phyloP scores from a whole-genome alignment of 2,113 vertebrate genomes.

The Cheilinus undulatus region DNA sequence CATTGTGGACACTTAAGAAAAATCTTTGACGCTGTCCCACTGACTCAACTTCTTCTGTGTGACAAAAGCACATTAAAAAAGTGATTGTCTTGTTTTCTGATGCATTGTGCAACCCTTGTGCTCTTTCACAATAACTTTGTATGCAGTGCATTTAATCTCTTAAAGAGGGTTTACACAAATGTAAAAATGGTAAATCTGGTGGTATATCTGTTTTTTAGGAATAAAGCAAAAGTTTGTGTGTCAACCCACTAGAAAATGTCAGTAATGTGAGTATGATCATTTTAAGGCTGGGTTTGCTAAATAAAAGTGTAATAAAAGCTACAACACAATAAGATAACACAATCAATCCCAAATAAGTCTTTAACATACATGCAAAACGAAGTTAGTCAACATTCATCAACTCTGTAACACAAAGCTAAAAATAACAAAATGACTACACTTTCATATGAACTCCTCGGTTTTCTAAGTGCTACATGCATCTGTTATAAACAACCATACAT shows the following conservation, averaged over 20 bases:
- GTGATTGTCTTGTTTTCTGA: conserved; percentile 21
- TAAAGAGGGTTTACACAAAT: too few relatives aligned
- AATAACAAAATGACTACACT: conserved; percentile 15
- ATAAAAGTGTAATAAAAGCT: conserved; percentile 6
- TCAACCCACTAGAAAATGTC: background rate
- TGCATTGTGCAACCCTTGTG: conserved; percentile 2
- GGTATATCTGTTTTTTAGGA: background rate
- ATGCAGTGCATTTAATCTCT: conserved; percentile 1
- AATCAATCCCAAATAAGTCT: conserved; percentile 12
- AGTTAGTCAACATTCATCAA: conserved; percentile 11
- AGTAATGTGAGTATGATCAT: conserved; percentile 2
- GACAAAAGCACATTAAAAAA: background rate
- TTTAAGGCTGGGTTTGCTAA: conserved; percentile 64
- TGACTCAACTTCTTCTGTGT: background rate
- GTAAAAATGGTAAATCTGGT: conserved; percentile 8
- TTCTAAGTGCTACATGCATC: conserved; percentile 11
- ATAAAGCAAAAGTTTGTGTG: background rate
- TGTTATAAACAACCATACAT: conserved; percentile 24
- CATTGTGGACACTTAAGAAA: background rate
- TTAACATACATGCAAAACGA: conserved; percentile 39
- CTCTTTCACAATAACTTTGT: conserved; percentile 20
- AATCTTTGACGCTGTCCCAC: background rate
- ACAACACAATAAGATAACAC: conserved; percentile 4
- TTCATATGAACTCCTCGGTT: background rate
- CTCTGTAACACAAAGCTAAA: conserved; percentile 18